Percentiles rank a stretch among this genome's conserved stretches.
phyloP scores from a whole-genome alignment of 2,113 vertebrate species.

The Neotoma lepida region DNA sequence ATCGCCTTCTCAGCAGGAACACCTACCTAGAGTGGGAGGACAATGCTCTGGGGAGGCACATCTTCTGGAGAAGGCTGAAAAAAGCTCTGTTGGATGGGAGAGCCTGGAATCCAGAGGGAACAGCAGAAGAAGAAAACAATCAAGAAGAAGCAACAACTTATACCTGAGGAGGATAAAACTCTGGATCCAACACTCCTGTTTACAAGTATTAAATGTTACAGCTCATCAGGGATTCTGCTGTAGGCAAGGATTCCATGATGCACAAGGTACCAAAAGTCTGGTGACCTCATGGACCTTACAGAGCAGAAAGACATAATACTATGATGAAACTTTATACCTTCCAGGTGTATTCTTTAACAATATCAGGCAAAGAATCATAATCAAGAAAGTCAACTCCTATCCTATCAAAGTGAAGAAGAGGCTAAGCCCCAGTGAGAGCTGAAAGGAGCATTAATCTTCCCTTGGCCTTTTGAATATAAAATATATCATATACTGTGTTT shows the following conservation, averaged over 20 bases:
- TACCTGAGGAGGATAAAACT: slow-evolving; percentile 1
- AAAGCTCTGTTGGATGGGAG: slow-evolving; percentile 83
- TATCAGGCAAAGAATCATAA: neutral
- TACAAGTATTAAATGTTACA: neutral
- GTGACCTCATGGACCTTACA: neutral
- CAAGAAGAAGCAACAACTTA: neutral
- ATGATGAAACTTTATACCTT: neutral
- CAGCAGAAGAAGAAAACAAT: neutral
- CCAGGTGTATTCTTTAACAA: neutral
- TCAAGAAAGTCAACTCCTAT: neutral
- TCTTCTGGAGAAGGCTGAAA: slow-evolving; percentile 86
- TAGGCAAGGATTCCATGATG: neutral
- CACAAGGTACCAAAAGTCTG: neutral
- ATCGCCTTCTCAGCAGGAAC: slow-evolving; percentile 85
- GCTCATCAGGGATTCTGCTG: neutral
- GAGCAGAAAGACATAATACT: neutral
- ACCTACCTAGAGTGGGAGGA: slow-evolving; percentile 88
- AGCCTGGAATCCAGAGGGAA: slow-evolving; percentile 1
- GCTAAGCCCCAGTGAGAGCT: neutral
- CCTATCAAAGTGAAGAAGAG: neutral
- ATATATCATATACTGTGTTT: neutral
- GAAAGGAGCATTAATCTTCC: neutral
- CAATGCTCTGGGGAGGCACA: slow-evolving; percentile 77
- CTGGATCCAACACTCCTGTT: neutral
- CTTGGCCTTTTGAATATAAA: neutral